Conservation (phyloP, 2,888 invertebrate genomes). For the Meliscaeva auricollis region DNA sequence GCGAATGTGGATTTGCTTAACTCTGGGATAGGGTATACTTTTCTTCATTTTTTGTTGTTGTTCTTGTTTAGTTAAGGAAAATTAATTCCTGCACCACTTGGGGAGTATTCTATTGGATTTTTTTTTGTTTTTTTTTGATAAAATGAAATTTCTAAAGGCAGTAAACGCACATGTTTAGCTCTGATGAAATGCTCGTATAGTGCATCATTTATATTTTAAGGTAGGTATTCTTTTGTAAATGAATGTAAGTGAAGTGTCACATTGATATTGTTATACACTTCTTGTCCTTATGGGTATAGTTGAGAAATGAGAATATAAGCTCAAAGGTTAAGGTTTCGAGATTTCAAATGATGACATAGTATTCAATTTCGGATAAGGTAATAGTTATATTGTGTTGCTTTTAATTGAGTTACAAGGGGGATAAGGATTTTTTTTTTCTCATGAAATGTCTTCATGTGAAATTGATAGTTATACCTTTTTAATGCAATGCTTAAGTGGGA, state of each 20-base stretch:
- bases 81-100: constrained; percentile 76
- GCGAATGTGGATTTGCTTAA: constrained; percentile 54
- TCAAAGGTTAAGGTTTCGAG: constrained; percentile 63
- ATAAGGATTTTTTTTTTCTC: constrained; percentile 27
- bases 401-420: constrained; percentile 40
- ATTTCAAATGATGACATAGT: constrained; percentile 59
- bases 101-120: constrained; percentile 67
- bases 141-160: constrained; percentile 58
- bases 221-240: constrained; percentile 26
- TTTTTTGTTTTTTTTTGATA: background rate
- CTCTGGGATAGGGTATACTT: constrained; percentile 13
- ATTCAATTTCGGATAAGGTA: constrained; percentile 62
- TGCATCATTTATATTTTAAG: constrained; percentile 39
- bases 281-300: background rate
- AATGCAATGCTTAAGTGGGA: constrained; percentile 25
- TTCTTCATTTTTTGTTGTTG: background rate
- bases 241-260: constrained; percentile 63
- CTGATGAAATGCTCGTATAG: constrained; percentile 2
- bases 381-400: constrained; percentile 39
- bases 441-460: constrained; percentile 37
- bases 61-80: constrained; percentile 16
- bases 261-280: constrained; percentile 29
- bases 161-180: constrained; percentile 60
- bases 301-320: background rate
- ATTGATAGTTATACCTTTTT: constrained; percentile 36